These are phyloP conservation scores for Zaprionus africanus DNA, from an alignment of 1,140 invertebrate genomes.

Conservation along the genomic window DNA sequence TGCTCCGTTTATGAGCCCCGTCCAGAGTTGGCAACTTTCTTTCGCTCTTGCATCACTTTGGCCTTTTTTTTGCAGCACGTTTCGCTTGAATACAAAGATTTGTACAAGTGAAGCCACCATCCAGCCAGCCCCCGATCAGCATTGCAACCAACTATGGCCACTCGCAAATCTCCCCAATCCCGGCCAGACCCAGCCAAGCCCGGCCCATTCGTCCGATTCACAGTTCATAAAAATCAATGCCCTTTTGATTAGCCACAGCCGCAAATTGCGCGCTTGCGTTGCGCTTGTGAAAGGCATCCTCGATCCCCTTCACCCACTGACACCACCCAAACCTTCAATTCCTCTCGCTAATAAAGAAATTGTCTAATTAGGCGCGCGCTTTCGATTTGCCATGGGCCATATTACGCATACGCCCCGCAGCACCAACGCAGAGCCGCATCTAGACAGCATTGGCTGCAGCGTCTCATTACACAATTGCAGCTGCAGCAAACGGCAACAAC, in stretches of 20 bases:
- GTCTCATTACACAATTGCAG: constrained; percentile 45
- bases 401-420: constrained; percentile 71
- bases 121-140: constrained; percentile 29
- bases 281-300: constrained; percentile 66
- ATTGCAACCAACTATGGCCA: constrained; percentile 18
- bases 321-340: not conserved
- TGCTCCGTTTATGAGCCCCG: constrained; percentile 67
- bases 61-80: constrained; percentile 53
- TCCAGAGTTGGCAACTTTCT: constrained; percentile 61
- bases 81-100: constrained; percentile 76
- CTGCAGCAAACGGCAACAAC: constrained; percentile 24
- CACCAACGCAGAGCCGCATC: constrained; percentile 1
- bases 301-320: not conserved
- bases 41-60: constrained; percentile 68
- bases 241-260: constrained; percentile 77
- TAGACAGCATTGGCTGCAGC: constrained; percentile 27
- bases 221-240: constrained; percentile 80
- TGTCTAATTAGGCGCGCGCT: constrained; percentile 69
- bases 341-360: constrained; percentile 70
- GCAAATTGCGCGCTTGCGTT: constrained; percentile 58
- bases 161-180: not conserved
- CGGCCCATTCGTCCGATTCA: constrained; percentile 36
- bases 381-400: constrained; percentile 62
- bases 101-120: constrained; percentile 68
- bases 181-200: not conserved